Conservation (phyloP, 2,113 vertebrate genomes). For the Solea solea region DNA sequence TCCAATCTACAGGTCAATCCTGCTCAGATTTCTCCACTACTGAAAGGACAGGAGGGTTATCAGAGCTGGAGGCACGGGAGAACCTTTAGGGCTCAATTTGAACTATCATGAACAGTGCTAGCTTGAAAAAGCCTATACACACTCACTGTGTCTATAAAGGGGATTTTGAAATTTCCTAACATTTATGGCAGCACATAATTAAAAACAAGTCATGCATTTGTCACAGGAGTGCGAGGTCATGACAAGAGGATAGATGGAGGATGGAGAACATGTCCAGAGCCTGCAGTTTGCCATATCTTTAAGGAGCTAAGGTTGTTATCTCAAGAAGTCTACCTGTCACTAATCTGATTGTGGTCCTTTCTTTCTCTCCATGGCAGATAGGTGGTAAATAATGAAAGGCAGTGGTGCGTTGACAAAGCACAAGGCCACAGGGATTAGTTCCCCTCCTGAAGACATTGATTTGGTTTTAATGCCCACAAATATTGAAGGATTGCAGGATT, state of each 20-base stretch:
- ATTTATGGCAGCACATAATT: not conserved
- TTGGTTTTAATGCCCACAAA: constrained; percentile 71
- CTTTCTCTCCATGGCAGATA: constrained; percentile 61
- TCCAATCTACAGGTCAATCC: constrained; percentile 67
- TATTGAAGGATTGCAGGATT: constrained; percentile 61
- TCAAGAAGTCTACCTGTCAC: constrained; percentile 59
- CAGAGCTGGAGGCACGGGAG: constrained; percentile 28
- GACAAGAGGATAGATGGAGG: constrained; percentile 15
- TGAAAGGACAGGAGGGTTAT: constrained; percentile 40
- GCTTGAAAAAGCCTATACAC: not conserved
- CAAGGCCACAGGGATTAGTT: constrained; percentile 67
- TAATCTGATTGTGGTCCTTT: constrained; percentile 72
- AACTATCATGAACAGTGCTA: not conserved
- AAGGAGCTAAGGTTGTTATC: constrained; percentile 66
- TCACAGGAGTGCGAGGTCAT: constrained; percentile 19
- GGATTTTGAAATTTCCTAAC: not conserved
- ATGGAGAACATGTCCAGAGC: constrained; percentile 26
- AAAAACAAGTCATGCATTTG: constrained; percentile 11
- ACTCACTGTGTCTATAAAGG: not conserved
- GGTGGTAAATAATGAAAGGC: constrained; percentile 74
- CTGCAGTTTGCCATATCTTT: constrained; percentile 34
- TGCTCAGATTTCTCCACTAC: constrained; percentile 32
- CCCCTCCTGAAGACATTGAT: constrained; percentile 67
- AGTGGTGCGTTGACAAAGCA: constrained; percentile 62
- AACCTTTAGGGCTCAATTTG: constrained; percentile 6